Evolutionary conservation across 2,888 invertebrate genomes (phyloP), one percentile per base, ranked within the genome.

Genomic region (Meiosimyza platycephala): DNA sequence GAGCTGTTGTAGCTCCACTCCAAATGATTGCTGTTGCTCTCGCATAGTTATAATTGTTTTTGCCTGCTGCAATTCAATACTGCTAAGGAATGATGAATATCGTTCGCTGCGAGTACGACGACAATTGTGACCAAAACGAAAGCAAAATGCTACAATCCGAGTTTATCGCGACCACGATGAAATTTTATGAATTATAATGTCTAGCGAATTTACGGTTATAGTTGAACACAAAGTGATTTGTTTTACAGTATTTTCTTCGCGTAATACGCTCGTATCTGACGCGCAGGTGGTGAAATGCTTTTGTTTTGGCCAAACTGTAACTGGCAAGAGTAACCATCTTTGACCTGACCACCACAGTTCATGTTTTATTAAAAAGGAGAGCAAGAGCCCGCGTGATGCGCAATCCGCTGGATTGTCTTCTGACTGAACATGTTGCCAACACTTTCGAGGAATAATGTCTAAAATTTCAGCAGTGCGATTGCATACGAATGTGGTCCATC

Each of bases 331-430:
- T n/a, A 68, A 28, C 74, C 74, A 77, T 6, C 40, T n/a, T 2
- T 76, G 79, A 16, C 77, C 76, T 6, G 59, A 57, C 76, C 77
- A 78, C 76, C 77, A 77, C 1, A 79, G 62, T n/a, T 48, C 12
- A 18, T 72, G 74, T 48, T 67, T 13, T 12, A 72, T 13, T 1
- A 77, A 51, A 9, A 60, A 15, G 22, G 72, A 73, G 22, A 75
- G 74, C 2, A 74, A 3, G 4, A 77, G 55, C 11, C 79, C 78
- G 13, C 78, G 74, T 2, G 76, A 77, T 1, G 76, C 77, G 69
- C 76, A 76, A 69, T 79, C 77, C 5, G 78, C 77, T 3, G 76
- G 76, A 55, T 78, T 78, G 47, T 71, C 62, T 52, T 65, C 71
- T 3, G 76, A 75, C 0, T 62, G 63, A 33, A 79, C 70, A 70